Conservation (phyloP, 2,888 invertebrate genomes). For the Dysmachus trigonus region DNA sequence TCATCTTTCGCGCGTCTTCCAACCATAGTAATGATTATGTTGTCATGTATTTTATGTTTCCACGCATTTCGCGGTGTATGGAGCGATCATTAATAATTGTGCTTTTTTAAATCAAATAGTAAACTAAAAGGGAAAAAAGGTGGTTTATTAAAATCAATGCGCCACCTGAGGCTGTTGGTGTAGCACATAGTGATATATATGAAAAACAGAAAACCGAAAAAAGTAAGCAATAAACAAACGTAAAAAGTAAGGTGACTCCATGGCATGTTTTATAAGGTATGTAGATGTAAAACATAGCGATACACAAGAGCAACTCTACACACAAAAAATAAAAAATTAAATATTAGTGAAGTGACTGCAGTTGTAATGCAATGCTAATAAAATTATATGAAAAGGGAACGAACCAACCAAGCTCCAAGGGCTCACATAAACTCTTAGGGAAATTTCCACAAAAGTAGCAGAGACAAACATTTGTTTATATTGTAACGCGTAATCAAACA, state of each 20-base stretch:
- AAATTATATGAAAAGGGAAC: not conserved
- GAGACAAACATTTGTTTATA: not conserved
- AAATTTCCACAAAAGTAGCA: not conserved
- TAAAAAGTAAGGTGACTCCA: not conserved
- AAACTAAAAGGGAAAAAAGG: not conserved
- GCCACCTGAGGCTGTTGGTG: not conserved
- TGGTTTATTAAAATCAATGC: not conserved
- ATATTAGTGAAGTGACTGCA: not conserved
- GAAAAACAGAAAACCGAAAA: not conserved
- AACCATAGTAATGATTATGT: not conserved
- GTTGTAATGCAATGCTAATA: not conserved
- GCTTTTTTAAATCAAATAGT: not conserved
- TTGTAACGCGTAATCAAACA: not conserved
- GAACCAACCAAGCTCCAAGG: not conserved
- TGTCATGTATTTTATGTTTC: not conserved
- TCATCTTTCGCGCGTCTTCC: slow-evolving; percentile 38
- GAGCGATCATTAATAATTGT: not conserved
- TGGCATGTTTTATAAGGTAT: not conserved
- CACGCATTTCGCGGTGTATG: not conserved
- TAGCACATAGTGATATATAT: not conserved
- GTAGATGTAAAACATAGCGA: not conserved
- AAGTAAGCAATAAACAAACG: not conserved
- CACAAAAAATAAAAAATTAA: not conserved
- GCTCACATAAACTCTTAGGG: not conserved
- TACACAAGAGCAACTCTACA: not conserved